These are phyloP conservation scores for Melipona beecheii DNA, from an alignment of 2,888 invertebrate genomes.

Conservation along the genomic window DNA sequence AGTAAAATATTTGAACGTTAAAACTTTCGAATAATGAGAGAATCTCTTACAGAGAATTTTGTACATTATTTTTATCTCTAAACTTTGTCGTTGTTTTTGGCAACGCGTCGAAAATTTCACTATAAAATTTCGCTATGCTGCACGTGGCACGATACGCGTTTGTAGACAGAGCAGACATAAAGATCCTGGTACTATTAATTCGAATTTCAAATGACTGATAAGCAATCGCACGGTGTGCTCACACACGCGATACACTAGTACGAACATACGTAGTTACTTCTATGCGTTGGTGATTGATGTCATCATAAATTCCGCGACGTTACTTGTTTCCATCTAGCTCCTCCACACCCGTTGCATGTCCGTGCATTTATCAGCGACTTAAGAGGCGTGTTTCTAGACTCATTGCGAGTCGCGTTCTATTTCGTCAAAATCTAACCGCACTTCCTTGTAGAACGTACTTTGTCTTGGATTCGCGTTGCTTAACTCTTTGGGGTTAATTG, in stretches of 20 bases:
- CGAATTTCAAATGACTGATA: slow-evolving; percentile 37
- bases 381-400: slow-evolving; percentile 36
- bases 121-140: no score
- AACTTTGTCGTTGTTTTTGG: no score
- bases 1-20: no score
- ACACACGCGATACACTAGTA: slow-evolving; percentile 6
- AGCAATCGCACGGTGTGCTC: slow-evolving; percentile 15
- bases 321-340: slow-evolving; percentile 25
- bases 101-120: no score
- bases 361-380: slow-evolving; percentile 63
- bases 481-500: no score
- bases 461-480: neutral
- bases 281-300: slow-evolving; percentile 31
- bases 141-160: neutral
- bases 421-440: neutral
- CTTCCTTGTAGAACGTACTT: neutral
- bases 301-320: slow-evolving; percentile 42
- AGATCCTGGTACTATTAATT: slow-evolving; percentile 5
- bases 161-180: neutral
- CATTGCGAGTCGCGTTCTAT: neutral
- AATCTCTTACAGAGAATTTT: no score
- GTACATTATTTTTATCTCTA: no score
- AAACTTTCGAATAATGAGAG: no score
- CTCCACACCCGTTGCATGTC: slow-evolving; percentile 60
- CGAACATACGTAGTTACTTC: slow-evolving; percentile 12